Conservation (phyloP, 1,140 invertebrate species). For the Drosophila lacertosa region DNA sequence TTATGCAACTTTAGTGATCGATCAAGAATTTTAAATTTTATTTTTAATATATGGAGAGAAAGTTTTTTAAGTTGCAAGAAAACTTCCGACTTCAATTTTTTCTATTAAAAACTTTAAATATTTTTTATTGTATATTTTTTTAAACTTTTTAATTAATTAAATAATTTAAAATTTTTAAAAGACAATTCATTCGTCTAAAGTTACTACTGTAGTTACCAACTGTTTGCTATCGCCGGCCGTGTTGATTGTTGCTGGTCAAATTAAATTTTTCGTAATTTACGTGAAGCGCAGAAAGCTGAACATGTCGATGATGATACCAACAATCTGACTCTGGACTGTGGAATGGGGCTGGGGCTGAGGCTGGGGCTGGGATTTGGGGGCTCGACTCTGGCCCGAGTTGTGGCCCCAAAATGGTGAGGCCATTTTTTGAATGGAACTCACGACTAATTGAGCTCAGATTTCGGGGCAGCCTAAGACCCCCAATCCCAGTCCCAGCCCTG, state of each 20-base stretch:
- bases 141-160: too few species aligned
- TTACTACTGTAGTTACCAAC: not conserved
- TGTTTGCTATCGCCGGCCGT: not conserved
- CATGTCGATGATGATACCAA: not conserved
- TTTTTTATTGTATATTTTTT: too few species aligned
- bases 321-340: not conserved
- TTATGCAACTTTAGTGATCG: too few species aligned
- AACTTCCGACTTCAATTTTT: too few species aligned
- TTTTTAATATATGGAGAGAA: too few species aligned
- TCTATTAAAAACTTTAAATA: too few species aligned
- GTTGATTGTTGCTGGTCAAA: constrained; percentile 62
- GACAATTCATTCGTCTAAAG: too few species aligned
- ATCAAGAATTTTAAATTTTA: too few species aligned
- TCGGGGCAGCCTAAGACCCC: constrained; percentile 36
- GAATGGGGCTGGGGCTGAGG: not conserved
- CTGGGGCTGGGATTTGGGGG: too few species aligned
- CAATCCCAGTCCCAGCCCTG: not conserved
- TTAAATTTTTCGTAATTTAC: constrained; percentile 51
- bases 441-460: constrained; percentile 75
- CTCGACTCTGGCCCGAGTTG: not conserved
- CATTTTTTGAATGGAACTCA: not conserved
- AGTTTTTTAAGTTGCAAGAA: too few species aligned
- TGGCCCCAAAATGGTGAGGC: not conserved
- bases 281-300: constrained; percentile 50
- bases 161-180: too few species aligned